Percentiles rank a stretch among this genome's conserved stretches.
These are phyloP conservation scores for Lasioglossum oenotherae DNA, from an alignment of 2,888 invertebrate genomes.

Conservation along the genomic window DNA sequence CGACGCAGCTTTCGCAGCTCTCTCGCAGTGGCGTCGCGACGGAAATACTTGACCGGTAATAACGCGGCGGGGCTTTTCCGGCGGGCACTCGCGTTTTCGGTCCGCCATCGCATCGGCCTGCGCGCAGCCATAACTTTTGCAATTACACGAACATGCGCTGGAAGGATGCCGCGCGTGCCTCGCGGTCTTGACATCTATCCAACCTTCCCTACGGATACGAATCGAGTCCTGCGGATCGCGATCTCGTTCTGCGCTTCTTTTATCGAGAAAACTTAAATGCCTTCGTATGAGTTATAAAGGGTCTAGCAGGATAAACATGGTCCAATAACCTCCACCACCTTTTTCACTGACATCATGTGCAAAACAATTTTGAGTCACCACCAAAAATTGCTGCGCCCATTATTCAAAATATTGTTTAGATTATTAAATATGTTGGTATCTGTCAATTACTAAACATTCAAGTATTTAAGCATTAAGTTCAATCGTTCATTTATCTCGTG, in stretches of 20 bases:
- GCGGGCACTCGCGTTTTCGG: constrained; percentile 19
- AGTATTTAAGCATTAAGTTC: too few species aligned
- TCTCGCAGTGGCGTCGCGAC: constrained; percentile 51
- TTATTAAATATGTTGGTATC: too few species aligned
- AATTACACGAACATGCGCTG: constrained; percentile 46
- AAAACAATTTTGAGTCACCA: too few species aligned
- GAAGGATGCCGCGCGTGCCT: constrained; percentile 36
- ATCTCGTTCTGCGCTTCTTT: neutral
- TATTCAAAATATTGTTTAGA: too few species aligned
- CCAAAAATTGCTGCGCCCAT: too few species aligned
- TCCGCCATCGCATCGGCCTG: constrained; percentile 8
- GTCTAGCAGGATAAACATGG: too few species aligned
- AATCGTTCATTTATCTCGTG: too few species aligned
- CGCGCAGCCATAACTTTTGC: constrained; percentile 43
- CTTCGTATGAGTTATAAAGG: neutral
- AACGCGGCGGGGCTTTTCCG: constrained; percentile 35
- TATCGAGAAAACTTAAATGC: too few species aligned
- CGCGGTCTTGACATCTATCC: constrained; percentile 48
- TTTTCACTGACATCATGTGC: too few species aligned
- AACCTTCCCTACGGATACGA: constrained; percentile 16
- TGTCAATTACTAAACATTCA: too few species aligned
- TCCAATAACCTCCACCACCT: too few species aligned
- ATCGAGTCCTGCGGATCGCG: constrained; percentile 1
- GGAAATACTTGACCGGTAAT: constrained; percentile 61
- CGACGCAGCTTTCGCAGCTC: constrained; percentile 19